phyloP scores from a whole-genome alignment of 2,797 vertebrate genomes.

The Capromys pilorides region DNA sequence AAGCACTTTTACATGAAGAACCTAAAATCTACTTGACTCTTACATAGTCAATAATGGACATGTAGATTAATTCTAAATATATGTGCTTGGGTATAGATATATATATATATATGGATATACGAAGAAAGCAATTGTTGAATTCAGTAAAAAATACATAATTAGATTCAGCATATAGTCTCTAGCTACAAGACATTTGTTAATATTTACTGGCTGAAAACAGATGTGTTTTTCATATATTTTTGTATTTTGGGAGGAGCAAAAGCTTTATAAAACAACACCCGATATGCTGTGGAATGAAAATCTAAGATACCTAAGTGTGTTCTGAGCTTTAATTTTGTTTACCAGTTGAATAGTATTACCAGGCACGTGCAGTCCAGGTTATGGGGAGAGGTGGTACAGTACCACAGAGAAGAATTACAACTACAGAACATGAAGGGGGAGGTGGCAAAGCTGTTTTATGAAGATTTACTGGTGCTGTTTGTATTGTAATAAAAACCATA shows the following conservation, averaged over 20 bases:
- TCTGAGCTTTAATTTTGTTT: constrained; percentile 86
- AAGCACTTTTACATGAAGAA: constrained; percentile 76
- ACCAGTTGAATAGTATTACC: constrained; percentile 84
- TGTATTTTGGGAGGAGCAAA: constrained; percentile 83
- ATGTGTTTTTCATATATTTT: constrained; percentile 77
- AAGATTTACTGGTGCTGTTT: constrained; percentile 84
- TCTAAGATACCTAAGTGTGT: constrained; percentile 80
- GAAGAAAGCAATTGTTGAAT: constrained; percentile 61
- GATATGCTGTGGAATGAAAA: constrained; percentile 79
- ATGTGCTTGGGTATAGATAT: constrained; percentile 61
- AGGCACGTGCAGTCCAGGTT: constrained; percentile 78
- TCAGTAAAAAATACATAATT: constrained; percentile 50
- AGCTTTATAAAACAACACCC: constrained; percentile 83
- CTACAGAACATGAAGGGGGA: constrained; percentile 80
- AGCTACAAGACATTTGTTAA: constrained; percentile 58
- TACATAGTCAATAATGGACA: constrained; percentile 46
- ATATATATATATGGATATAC: constrained; percentile 60
- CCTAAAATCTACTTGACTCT: constrained; percentile 66
- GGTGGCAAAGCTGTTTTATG: constrained; percentile 81
- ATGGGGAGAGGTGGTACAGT: constrained; percentile 76
- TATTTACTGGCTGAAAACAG: constrained; percentile 67
- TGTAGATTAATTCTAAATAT: constrained; percentile 54
- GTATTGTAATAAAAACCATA: constrained; percentile 77
- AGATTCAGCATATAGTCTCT: constrained; percentile 37
- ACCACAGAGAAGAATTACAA: constrained; percentile 73